Percentiles rank a stretch among this genome's conserved stretches.
phyloP scores from a whole-genome alignment of 2,888 invertebrate genomes.

The Andrena minutula region DNA sequence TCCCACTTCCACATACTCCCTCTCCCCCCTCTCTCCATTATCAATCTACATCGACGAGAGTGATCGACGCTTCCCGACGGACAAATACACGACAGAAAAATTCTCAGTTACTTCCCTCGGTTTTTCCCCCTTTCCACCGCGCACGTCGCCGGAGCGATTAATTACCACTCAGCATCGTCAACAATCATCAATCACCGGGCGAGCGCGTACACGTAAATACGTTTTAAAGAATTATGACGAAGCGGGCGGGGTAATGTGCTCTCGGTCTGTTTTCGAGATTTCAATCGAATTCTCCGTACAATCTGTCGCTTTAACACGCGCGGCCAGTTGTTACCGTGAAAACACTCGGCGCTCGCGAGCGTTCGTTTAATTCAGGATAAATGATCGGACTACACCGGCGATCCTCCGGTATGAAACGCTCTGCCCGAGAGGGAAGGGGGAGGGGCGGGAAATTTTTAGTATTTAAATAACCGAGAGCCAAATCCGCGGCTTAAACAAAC shows the following conservation, averaged over 20 bases:
- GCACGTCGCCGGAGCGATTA: conserved; percentile 2
- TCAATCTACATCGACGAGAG: not conserved
- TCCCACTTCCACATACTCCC: not conserved
- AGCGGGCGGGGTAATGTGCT: conserved; percentile 13
- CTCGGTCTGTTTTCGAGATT: conserved; percentile 15
- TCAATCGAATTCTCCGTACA: conserved; percentile 25
- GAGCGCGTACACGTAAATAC: conserved; percentile 11
- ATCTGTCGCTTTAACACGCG: conserved; percentile 31
- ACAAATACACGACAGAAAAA: not conserved
- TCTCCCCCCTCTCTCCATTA: not conserved
- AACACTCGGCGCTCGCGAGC: conserved; percentile 16
- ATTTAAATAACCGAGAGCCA: conserved; percentile 35
- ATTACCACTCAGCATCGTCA: conserved; percentile 3
- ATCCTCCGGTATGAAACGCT: conserved; percentile 30
- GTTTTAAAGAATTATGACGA: conserved; percentile 42
- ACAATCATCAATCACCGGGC: not conserved
- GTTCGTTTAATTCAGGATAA: conserved; percentile 50
- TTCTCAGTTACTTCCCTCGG: not conserved
- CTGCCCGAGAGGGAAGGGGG: not conserved
- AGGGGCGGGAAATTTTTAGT: conserved; percentile 6
- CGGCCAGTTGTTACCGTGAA: conserved; percentile 15
- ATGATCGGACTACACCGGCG: conserved; percentile 42
- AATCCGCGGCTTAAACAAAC: conserved; percentile 48
- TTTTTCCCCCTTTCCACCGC: not conserved
- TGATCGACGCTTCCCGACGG: not conserved